Evolutionary conservation across 2,797 vertebrate genomes (phyloP), one percentile per base, ranked within the genome.

Genomic region (Anableps anableps): DNA sequence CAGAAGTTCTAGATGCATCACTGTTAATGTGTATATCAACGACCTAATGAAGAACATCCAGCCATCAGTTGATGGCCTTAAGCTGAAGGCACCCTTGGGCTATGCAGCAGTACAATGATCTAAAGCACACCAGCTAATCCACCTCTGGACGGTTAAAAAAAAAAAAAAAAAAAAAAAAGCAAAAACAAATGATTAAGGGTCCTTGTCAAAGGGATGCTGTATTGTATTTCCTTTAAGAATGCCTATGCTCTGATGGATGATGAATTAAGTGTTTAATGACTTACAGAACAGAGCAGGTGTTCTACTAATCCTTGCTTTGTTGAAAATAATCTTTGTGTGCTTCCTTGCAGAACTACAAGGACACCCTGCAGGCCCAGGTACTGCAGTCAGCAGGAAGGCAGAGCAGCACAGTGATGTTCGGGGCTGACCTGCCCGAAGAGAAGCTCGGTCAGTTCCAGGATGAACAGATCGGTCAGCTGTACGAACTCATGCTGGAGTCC

Each of bases 401-500:
- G 71, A 14, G 26, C 10, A 16, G n/a, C 38, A n/a, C 79, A 0
- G 13, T 76, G 26, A 80, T 60, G n/a, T 95, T 94, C 2, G 96
- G 95, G 0, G 26, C 76, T 0, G 4, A 91, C 10, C 92, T 96
- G 72, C 23, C 92, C 0, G 90, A 94, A 0, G 76, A 93, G 41
- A 95, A 95, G 5, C 95, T 99, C 55, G 71, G 92, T 66, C 89
- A 95, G 73, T 97, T 99, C 82, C 96, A 96, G 78, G 95, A 96
- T 0, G 96, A 98, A 21, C 98, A 99, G 83, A 95, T 99, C 1
- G 96, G 97, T 71, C 97, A 99, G 82, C 94, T 99, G 84, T 96
- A 97, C 36, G 96, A 99, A 87, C 96, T 99, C 78, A 97, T 99
- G 98, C 94, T 96, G 0, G 98, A 99, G 78, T 92, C 97, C 81